phyloP scores from a whole-genome alignment of 2,113 vertebrate genomes.

The Tachuris rubrigastra region DNA sequence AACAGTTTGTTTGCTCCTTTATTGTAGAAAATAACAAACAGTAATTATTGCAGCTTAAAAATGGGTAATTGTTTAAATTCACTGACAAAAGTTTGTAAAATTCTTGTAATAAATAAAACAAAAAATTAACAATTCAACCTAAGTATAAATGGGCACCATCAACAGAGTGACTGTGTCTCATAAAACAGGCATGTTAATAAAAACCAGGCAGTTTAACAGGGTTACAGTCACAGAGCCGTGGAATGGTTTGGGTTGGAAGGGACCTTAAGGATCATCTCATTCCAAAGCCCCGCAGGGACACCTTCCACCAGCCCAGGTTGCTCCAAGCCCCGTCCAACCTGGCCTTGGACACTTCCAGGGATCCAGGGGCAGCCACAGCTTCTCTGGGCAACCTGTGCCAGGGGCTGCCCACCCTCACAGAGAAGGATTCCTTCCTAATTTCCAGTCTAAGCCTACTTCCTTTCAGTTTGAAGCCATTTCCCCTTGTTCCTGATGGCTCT shows the following conservation, averaged over 20 bases:
- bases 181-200: neutral
- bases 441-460: neutral
- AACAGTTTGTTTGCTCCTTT: neutral
- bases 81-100: neutral
- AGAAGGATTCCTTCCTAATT: neutral
- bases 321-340: neutral
- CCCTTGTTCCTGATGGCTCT: too few relatives aligned
- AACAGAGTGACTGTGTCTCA: neutral
- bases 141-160: neutral
- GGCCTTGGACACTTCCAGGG: neutral
- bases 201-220: neutral
- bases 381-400: neutral
- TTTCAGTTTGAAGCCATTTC: too few relatives aligned
- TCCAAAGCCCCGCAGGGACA: neutral
- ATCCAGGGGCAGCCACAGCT: neutral
- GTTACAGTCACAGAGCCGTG: neutral
- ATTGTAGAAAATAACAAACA: neutral
- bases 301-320: fast-evolving
- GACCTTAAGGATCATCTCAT: neutral
- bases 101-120: too few relatives aligned
- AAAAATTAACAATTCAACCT: neutral
- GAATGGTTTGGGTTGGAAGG: neutral
- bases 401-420: neutral
- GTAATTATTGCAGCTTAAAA: neutral
- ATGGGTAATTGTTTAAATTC: neutral